phyloP scores from a whole-genome alignment of 2,888 invertebrate genomes.

The Barypeithes pellucidus region DNA sequence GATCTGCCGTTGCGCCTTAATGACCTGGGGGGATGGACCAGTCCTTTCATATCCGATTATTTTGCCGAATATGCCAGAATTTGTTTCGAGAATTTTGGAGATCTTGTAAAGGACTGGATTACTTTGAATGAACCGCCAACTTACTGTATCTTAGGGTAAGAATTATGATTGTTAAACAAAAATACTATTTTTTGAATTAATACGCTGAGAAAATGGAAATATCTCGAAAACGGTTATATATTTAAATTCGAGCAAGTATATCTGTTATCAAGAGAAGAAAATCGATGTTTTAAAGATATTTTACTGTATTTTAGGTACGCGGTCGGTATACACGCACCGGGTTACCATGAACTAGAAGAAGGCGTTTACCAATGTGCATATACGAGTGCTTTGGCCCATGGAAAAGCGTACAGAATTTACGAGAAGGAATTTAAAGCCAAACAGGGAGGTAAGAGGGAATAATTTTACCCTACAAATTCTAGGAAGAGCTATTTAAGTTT shows the following conservation, averaged over 20 bases:
- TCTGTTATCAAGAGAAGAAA: no score
- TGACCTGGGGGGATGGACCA: conserved; percentile 78
- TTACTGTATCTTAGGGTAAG: conserved; percentile 65
- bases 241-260: no score
- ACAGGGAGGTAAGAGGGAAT: conserved; percentile 46
- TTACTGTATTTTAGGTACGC: conserved; percentile 24
- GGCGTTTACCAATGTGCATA: conserved; percentile 75
- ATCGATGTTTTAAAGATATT: background rate
- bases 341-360: conserved; percentile 14
- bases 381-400: conserved; percentile 69
- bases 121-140: conserved; percentile 73
- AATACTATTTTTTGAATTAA: no score
- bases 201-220: no score
- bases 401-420: conserved; percentile 68
- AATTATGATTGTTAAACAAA: background rate
- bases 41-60: conserved; percentile 77
- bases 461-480: no score
- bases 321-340: conserved; percentile 48
- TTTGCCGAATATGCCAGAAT: conserved; percentile 76
- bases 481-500: no score
- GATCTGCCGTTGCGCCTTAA: conserved; percentile 50
- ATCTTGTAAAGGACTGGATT: conserved; percentile 71
- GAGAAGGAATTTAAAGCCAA: conserved; percentile 65
- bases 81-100: conserved; percentile 65
- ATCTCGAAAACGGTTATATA: no score